Evolutionary conservation across 2,113 vertebrate genomes (phyloP).

Genomic region (Leiothrix lutea): DNA sequence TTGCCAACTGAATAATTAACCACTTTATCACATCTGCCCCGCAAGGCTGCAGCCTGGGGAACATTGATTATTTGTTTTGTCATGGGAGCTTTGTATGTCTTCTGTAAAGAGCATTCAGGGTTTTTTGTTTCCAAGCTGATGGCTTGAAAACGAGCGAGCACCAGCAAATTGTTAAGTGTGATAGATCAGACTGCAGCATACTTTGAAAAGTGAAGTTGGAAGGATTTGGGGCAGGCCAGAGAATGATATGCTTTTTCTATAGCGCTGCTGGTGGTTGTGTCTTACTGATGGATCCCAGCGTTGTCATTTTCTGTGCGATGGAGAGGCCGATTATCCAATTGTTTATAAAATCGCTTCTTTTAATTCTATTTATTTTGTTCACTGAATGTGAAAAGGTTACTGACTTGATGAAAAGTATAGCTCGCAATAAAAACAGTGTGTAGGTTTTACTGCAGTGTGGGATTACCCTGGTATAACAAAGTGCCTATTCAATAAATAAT

Average conservation of each 20-base stretch:
- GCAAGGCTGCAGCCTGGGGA: not conserved
- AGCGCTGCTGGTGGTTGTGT: not conserved
- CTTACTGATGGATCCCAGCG: not conserved
- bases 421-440: constrained; percentile 5
- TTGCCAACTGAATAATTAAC: constrained; percentile 72
- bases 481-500: constrained; percentile 65
- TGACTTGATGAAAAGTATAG: constrained; percentile 37
- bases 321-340: constrained; percentile 11
- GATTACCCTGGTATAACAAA: constrained; percentile 50
- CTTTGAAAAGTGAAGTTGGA: not conserved
- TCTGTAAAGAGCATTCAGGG: not conserved
- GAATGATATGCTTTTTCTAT: not conserved
- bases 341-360: constrained; percentile 18
- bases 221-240: not conserved
- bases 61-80: constrained; percentile 34
- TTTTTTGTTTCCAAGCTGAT: not conserved
- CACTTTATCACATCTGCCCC: constrained; percentile 57
- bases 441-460: constrained; percentile 31
- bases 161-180: not conserved
- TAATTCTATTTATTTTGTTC: constrained; percentile 21
- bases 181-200: not conserved
- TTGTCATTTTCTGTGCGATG: not conserved
- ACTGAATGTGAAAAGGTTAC: constrained; percentile 39
- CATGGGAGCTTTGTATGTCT: not conserved
- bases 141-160: not conserved